Percentiles rank a stretch among this genome's conserved stretches.
phyloP scores from a whole-genome alignment of 2,888 invertebrate genomes.

The Choreutis nemorana region DNA sequence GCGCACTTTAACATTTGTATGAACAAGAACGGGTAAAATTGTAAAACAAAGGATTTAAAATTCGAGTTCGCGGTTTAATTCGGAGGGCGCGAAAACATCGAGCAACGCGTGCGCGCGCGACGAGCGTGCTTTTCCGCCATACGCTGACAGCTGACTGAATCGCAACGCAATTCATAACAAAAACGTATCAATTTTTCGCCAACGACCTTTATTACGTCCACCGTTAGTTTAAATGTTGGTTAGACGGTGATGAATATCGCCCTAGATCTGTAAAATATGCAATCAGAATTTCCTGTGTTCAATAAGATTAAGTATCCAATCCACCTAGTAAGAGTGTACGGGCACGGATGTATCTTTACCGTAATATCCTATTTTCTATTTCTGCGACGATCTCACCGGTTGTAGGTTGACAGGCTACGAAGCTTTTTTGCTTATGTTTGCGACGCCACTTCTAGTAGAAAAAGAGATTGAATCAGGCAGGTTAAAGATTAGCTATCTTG shows the following conservation, averaged over 20 bases:
- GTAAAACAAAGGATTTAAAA: constrained; percentile 8
- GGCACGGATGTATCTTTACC: constrained; percentile 18
- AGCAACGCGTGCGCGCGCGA: constrained; percentile 46
- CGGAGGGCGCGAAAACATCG: constrained; percentile 35
- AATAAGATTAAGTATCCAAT: constrained; percentile 12
- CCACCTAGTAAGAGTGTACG: no score
- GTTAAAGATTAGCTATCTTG: no score
- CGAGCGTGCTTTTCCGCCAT: constrained; percentile 52
- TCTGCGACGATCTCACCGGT: no score
- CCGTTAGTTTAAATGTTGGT: constrained; percentile 15
- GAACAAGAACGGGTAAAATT: not conserved
- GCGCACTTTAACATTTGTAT: not conserved
- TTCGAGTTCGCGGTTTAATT: constrained; percentile 17
- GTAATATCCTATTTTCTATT: no score
- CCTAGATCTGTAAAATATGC: constrained; percentile 17
- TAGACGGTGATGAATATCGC: constrained; percentile 6
- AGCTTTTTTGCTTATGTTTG: no score
- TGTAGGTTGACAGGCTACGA: no score
- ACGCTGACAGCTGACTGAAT: constrained; percentile 62
- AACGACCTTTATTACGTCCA: constrained; percentile 27
- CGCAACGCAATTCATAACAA: constrained; percentile 59
- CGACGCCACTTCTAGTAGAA: no score
- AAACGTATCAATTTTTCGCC: constrained; percentile 45
- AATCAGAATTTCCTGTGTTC: constrained; percentile 37
- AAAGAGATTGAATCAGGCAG: no score